phyloP scores from a whole-genome alignment of 2,113 vertebrate species.

The Hipposideros armiger region DNA sequence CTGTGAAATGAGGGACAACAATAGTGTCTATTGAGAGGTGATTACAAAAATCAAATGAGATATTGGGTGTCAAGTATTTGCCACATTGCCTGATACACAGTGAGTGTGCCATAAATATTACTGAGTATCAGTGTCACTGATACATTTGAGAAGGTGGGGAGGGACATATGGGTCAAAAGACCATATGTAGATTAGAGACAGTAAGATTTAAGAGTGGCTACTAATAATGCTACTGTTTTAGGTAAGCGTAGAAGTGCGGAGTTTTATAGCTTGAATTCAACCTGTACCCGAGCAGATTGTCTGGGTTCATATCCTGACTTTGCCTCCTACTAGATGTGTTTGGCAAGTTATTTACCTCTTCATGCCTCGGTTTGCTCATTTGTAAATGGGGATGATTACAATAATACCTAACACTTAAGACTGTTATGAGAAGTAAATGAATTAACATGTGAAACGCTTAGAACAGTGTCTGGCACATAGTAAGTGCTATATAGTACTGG shows the following conservation, averaged over 20 bases:
- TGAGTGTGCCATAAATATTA: not conserved
- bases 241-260: not conserved
- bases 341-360: not conserved
- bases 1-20: not conserved
- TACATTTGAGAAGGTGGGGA: not conserved
- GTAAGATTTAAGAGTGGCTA: not conserved
- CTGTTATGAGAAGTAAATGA: not conserved
- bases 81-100: not conserved
- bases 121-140: not conserved
- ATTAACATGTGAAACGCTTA: not conserved
- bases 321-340: not conserved
- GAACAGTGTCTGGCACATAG: not conserved
- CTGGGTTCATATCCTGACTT: not conserved
- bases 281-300: not conserved
- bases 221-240: not conserved
- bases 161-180: not conserved
- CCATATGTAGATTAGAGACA: not conserved
- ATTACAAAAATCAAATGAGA: not conserved
- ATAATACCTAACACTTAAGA: not conserved
- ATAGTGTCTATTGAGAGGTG: not conserved
- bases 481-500: not conserved
- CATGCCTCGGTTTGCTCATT: not conserved
- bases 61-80: not conserved
- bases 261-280: not conserved
- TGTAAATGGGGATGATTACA: not conserved